These are phyloP conservation scores for Apoderus coryli DNA, from an alignment of 2,888 invertebrate genomes.

Conservation along the genomic window DNA sequence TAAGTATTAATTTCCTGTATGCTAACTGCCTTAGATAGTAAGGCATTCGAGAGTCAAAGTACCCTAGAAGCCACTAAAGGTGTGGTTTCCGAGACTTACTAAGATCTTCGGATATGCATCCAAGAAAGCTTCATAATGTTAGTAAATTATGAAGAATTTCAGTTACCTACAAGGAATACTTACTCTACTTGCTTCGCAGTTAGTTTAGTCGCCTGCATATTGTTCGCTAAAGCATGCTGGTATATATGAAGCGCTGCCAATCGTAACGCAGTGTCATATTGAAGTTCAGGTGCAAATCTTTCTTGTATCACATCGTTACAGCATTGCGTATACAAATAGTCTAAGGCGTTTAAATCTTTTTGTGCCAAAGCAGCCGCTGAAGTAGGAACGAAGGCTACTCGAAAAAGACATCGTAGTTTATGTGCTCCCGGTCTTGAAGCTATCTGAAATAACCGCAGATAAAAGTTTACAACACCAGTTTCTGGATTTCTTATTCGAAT, in stretches of 20 bases:
- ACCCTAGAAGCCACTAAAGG: no score
- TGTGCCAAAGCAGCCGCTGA: constrained; percentile 75
- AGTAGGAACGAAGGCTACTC: constrained; percentile 76
- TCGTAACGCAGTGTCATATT: constrained; percentile 73
- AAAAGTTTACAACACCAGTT: no score
- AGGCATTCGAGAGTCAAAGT: no score
- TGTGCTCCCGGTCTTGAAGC: constrained; percentile 82
- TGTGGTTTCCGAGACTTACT: no score
- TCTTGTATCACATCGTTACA: constrained; percentile 90
- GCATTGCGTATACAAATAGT: constrained; percentile 82
- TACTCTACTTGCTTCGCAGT: constrained; percentile 78
- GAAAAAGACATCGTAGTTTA: constrained; percentile 77
- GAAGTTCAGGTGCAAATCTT: constrained; percentile 76
- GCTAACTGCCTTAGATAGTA: no score
- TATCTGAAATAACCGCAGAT: constrained; percentile 56
- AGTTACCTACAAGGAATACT: constrained; percentile 38
- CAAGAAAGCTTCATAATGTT: no score
- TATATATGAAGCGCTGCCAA: constrained; percentile 84
- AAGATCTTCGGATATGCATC: no score
- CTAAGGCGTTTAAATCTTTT: constrained; percentile 70
- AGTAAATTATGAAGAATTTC: no score
- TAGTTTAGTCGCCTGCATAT: constrained; percentile 61
- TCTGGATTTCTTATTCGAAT: no score
- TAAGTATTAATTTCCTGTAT: no score
- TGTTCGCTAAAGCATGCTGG: constrained; percentile 74